phyloP scores from a whole-genome alignment of 2,797 vertebrate genomes.

The Salarias fasciatus region DNA sequence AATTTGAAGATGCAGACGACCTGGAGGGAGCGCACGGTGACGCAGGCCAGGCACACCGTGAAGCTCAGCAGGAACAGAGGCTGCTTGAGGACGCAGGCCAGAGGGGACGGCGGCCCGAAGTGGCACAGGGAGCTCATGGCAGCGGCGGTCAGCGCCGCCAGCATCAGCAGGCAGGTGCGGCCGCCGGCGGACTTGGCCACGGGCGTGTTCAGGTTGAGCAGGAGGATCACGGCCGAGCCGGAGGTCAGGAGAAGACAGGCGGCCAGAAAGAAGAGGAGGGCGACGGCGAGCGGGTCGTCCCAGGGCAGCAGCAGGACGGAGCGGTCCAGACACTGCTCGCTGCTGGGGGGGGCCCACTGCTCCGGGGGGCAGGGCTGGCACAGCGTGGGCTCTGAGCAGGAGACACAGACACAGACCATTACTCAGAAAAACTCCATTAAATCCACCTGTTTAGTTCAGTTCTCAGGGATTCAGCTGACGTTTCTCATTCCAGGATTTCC shows the following conservation, averaged over 20 bases:
- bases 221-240: conserved; percentile 73
- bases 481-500: too few species aligned
- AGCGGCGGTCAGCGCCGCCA: conserved; percentile 74
- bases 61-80: conserved; percentile 83
- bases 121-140: conserved; percentile 79
- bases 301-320: conserved; percentile 77
- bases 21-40: conserved; percentile 86
- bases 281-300: conserved; percentile 66
- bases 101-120: conserved; percentile 73
- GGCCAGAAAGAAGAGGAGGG: conserved; percentile 71
- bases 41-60: conserved; percentile 83
- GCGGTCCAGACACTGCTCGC: conserved; percentile 77
- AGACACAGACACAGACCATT: background rate
- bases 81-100: conserved; percentile 81
- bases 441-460: too few species aligned
- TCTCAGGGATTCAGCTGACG: too few species aligned
- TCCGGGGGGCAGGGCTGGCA: conserved; percentile 78
- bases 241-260: conserved; percentile 80
- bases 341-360: conserved; percentile 80
- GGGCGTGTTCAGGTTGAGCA: conserved; percentile 80
- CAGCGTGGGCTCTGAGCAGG: conserved; percentile 57
- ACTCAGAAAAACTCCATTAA: too few species aligned
- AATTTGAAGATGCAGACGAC: conserved; percentile 89
- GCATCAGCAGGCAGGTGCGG: conserved; percentile 87
- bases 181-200: conserved; percentile 88